phyloP scores from a whole-genome alignment of 2,888 invertebrate species.

The Ligdia adustata region DNA sequence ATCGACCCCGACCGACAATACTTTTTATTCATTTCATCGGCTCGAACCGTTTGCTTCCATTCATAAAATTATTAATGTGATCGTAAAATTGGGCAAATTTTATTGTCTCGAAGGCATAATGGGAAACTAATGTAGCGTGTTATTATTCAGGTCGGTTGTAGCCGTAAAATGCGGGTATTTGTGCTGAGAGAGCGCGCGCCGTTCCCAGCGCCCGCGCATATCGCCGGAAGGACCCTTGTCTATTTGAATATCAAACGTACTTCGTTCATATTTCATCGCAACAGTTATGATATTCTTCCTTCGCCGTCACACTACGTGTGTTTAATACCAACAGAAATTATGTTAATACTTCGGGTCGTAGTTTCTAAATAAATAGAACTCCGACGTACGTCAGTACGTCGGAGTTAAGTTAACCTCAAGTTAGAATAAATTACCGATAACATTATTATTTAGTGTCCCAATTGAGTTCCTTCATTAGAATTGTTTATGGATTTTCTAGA shows the following conservation, averaged over 20 bases:
- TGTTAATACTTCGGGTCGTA: slow-evolving; percentile 61
- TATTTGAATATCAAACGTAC: slow-evolving; percentile 81
- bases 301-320: slow-evolving; percentile 66
- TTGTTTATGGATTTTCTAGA: slow-evolving; percentile 30
- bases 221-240: slow-evolving; percentile 71
- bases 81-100: slow-evolving; percentile 84
- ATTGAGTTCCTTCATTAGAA: slow-evolving; percentile 37
- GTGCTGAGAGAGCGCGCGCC: slow-evolving; percentile 44
- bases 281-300: slow-evolving; percentile 82
- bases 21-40: slow-evolving; percentile 74
- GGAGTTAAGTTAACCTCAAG: slow-evolving; percentile 14
- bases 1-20: slow-evolving; percentile 58
- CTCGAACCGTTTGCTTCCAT: slow-evolving; percentile 80
- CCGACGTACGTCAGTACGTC: slow-evolving; percentile 37
- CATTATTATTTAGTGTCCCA: slow-evolving; percentile 28
- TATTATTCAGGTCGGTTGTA: slow-evolving; percentile 81
- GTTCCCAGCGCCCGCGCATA: slow-evolving; percentile 53
- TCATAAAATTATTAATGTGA: slow-evolving; percentile 84
- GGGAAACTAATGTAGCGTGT: slow-evolving; percentile 84
- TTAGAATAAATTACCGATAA: slow-evolving; percentile 43
- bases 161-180: slow-evolving; percentile 80
- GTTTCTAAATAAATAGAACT: slow-evolving; percentile 51
- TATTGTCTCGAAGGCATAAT: slow-evolving; percentile 83
- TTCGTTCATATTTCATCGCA: slow-evolving; percentile 77
- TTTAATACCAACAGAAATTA: slow-evolving; percentile 63